phyloP scores from a whole-genome alignment of 2,113 vertebrate genomes.

The Thinocorus orbignyianus region DNA sequence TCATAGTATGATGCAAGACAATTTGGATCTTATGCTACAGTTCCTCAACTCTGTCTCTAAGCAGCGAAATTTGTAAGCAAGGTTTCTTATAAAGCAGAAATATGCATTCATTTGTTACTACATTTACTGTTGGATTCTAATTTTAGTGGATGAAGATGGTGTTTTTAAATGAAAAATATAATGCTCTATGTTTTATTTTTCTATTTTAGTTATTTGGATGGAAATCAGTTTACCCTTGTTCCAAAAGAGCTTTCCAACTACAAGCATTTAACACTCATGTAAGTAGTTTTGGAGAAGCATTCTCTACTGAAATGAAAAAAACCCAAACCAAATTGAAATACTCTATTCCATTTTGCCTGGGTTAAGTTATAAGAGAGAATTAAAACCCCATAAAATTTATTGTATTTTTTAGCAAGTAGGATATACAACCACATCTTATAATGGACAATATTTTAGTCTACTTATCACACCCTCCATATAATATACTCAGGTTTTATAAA shows the following conservation, averaged over 20 bases:
- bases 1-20: background rate
- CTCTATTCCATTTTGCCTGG: background rate
- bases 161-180: background rate
- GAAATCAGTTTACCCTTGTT: slow-evolving; percentile 95
- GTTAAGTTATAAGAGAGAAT: background rate
- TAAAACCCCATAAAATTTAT: background rate
- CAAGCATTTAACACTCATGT: slow-evolving; percentile 97
- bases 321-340: background rate
- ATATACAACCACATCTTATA: background rate
- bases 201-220: slow-evolving; percentile 90
- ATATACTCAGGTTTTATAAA: background rate
- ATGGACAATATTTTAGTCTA: background rate
- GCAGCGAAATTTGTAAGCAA: background rate
- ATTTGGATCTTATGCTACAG: background rate
- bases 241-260: slow-evolving; percentile 95
- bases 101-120: background rate
- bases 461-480: background rate
- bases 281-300: slow-evolving; percentile 71
- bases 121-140: background rate
- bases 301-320: background rate
- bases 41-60: background rate
- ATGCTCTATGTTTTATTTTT: slow-evolving; percentile 15
- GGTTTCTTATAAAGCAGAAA: background rate
- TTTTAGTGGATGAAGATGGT: background rate
- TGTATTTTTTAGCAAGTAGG: background rate